phyloP scores from a whole-genome alignment of 2,888 invertebrate genomes.

The Augiades crinisus region DNA sequence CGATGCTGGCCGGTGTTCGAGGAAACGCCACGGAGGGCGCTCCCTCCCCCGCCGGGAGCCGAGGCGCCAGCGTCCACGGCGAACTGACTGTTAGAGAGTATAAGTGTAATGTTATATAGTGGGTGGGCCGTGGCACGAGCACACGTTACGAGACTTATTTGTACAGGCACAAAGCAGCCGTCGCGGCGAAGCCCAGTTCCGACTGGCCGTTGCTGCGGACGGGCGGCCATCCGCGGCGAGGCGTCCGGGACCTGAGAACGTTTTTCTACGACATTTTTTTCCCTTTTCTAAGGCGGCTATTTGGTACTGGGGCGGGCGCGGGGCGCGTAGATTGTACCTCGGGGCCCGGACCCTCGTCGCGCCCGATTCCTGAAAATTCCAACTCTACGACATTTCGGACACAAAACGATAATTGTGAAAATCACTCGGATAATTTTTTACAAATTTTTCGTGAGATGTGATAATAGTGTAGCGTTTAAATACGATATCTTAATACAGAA shows the following conservation, averaged over 20 bases:
- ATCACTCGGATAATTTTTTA: constrained; percentile 27
- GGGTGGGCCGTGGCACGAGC: background rate
- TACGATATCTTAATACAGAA: constrained; percentile 40
- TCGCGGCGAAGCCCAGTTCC: too few relatives aligned
- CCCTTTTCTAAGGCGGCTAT: constrained; percentile 1
- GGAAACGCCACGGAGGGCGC: background rate
- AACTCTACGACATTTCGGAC: background rate
- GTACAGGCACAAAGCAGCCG: background rate
- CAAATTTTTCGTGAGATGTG: constrained; percentile 57
- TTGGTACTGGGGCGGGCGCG: background rate
- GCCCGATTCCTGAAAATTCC: background rate
- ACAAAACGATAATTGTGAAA: constrained; percentile 5
- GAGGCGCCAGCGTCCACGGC: background rate
- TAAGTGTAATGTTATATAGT: background rate
- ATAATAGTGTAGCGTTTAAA: constrained; percentile 57
- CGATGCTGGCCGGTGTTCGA: background rate
- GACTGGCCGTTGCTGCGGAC: background rate
- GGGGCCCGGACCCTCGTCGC: background rate
- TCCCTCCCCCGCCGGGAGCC: background rate
- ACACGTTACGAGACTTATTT: background rate
- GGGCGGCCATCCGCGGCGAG: background rate
- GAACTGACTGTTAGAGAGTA: background rate
- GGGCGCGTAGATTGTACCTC: too few relatives aligned
- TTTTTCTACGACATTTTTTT: constrained; percentile 1
- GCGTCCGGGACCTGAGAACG: background rate